Evolutionary conservation across 2,113 vertebrate genomes (phyloP), one percentile per base, ranked within the genome.

Genomic region (Leptobrachium leishanense): DNA sequence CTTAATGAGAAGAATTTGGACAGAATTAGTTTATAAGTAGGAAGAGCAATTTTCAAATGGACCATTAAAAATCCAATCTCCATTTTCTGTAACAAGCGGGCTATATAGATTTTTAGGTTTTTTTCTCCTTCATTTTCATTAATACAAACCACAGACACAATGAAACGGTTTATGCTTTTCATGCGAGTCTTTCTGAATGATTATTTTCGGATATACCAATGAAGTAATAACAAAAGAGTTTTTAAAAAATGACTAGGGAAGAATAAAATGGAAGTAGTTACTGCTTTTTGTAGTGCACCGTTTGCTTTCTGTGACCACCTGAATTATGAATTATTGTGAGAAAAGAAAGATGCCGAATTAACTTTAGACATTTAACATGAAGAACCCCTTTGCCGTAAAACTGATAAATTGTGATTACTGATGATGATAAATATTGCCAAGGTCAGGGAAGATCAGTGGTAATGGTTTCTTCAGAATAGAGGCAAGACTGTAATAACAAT

Each of bases 1-100:
- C 54, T 77, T 71, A 77, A 77, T 77, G 76, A 64, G 68, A 71
- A 71, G 39, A 71, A 67, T 79, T 74, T 79, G 63, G 77, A 50
- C 44, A 72, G 50, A 79, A 72, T 64, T 68, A 59, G 77, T 79
- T 79, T 79, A 62, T 79, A 72, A 79, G 73, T 68, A 73, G 70
- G 55, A 44, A 79, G 67, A 73, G 77, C 67, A 66, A 79, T 79
- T 79, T 79, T 66, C 70, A 79, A 79, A 79, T 74, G 65, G 40
- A 64, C 46, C 64, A 79, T 79, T 79, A 79, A 79, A 79, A 79
- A 79, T 79, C 53, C 77, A 79, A 79, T 79, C 77, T 79, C 41
- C 39, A n/a, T 68, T 66, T 79, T 72, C 46, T n/a, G 70, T 63
- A 44, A 43, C 40, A 79, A 79, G 40, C 70, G 57, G 69, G 44